Percentiles rank a stretch among this genome's conserved stretches.
phyloP scores from a whole-genome alignment of 2,113 vertebrate species.

The Talpa occidentalis region DNA sequence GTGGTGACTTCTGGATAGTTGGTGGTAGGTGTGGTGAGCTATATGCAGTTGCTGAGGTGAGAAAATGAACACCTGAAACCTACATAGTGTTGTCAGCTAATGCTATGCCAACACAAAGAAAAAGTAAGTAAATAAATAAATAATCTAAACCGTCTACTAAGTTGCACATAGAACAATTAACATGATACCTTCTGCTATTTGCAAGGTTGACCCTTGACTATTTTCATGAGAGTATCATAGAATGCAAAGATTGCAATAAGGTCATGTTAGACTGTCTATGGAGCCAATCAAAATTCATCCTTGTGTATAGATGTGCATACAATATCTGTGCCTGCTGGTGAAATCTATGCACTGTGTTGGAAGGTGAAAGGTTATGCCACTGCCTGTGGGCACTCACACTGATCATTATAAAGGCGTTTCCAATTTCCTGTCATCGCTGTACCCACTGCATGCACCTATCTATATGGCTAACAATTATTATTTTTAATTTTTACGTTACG shows the following conservation, averaged over 20 bases:
- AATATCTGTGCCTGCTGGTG: background rate
- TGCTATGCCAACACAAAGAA: too few relatives aligned
- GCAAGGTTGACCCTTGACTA: background rate
- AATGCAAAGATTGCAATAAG: background rate
- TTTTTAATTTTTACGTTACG: background rate
- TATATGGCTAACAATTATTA: background rate
- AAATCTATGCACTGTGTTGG: background rate
- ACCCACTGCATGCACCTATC: background rate
- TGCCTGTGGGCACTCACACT: background rate
- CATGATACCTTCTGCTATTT: background rate
- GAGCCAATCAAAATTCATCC: background rate
- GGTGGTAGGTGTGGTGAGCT: too few relatives aligned
- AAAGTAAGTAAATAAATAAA: too few relatives aligned
- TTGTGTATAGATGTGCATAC: background rate
- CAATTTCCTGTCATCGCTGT: background rate
- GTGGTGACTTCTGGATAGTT: too few relatives aligned
- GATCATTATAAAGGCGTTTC: background rate
- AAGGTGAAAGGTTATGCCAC: background rate
- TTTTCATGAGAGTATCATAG: background rate
- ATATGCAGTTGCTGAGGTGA: too few relatives aligned
- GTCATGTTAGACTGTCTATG: background rate
- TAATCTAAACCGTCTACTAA: background rate
- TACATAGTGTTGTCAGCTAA: too few relatives aligned
- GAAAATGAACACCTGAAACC: too few relatives aligned
- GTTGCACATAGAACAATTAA: background rate